A percentile compares a stretch with the other conserved stretches of the same genome.
phyloP scores from a whole-genome alignment of 1,140 invertebrate genomes.

The Rhizoglyphus robini region DNA sequence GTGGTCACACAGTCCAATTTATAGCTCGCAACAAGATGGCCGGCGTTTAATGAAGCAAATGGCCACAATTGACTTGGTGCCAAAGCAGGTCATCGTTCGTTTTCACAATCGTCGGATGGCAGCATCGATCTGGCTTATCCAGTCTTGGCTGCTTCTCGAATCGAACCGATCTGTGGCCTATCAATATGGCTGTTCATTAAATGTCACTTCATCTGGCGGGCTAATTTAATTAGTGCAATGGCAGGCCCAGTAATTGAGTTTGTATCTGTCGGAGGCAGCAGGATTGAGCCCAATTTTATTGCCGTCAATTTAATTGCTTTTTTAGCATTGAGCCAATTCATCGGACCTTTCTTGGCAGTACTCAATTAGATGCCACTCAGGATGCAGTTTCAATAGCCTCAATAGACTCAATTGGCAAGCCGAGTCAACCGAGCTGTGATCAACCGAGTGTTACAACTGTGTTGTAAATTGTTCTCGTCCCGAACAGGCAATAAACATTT shows the following conservation, averaged over 20 bases:
- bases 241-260: too few relatives aligned
- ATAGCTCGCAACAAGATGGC: neutral
- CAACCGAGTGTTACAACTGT: too few relatives aligned
- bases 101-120: neutral
- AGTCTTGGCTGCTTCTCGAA: too few relatives aligned
- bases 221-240: neutral
- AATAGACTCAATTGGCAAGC: neutral
- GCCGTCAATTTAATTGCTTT: slow-evolving; percentile 3
- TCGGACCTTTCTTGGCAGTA: neutral
- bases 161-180: neutral
- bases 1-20: too few relatives aligned
- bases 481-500: too few relatives aligned
- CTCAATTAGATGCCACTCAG: slow-evolving; percentile 9
- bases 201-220: neutral
- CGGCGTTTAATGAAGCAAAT: neutral
- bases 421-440: too few relatives aligned
- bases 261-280: too few relatives aligned
- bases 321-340: neutral
- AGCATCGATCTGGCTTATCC: too few relatives aligned
- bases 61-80: neutral
- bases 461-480: too few relatives aligned
- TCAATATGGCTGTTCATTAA: too few relatives aligned
- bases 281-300: slow-evolving; percentile 5
- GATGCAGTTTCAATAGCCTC: neutral
- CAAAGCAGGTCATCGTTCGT: neutral